Base-by-base conservation (phyloP, 2,888 invertebrate genomes). In the Oscheius myriophilus region DNA sequence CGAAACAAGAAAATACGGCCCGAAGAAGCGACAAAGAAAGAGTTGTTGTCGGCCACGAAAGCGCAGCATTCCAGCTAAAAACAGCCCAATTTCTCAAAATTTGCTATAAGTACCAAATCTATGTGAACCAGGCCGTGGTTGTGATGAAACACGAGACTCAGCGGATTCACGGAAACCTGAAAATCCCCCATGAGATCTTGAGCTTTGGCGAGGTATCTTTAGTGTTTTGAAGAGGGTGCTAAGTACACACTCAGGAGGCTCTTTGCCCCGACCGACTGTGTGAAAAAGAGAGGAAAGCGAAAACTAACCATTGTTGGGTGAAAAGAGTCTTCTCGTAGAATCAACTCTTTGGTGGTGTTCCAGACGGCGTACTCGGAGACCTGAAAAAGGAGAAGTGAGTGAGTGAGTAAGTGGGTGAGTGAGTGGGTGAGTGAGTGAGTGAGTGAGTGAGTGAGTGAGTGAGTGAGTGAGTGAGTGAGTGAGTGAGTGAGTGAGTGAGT, bases 91-190 rank as follows among this genome's bases (percentile, higher is more conserved):
- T 14, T n/a, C 14, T 43, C 39, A 7, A 26, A 7, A 6, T 14
- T 9, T 1, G 1, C 23, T 18, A 61, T 25, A 55, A 69, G 61
- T 23, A 74, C 79, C 69, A 80, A 63, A 70, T 80, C 78, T 53
- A 80, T 73, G 25, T 71, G 70, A 2, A 77, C 75, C 23, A 78
- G 68, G 12, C 69, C 69, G 49, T 73, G 71, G 54, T 75, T 73
- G 64, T 80, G 78, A 69, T 74, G 76, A 66, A 80, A 78, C 14
- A 72, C 71, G 63, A 80, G 74, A 55, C 69, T 77, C 23, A 80
- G 58, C 1, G 80, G 80, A 43, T 73, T 80, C 41, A 80, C 66
- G n/a, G 78, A 75, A 11, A 78, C 69, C 74, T 74, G 55, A 49
- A 73, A 45, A 55, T 54, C 26, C 26, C 18, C n/a, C n/a, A n/a